Percentiles rank a stretch among this genome's conserved stretches.
phyloP scores from a whole-genome alignment of 2,797 vertebrate species.

The Oophaga sylvatica region DNA sequence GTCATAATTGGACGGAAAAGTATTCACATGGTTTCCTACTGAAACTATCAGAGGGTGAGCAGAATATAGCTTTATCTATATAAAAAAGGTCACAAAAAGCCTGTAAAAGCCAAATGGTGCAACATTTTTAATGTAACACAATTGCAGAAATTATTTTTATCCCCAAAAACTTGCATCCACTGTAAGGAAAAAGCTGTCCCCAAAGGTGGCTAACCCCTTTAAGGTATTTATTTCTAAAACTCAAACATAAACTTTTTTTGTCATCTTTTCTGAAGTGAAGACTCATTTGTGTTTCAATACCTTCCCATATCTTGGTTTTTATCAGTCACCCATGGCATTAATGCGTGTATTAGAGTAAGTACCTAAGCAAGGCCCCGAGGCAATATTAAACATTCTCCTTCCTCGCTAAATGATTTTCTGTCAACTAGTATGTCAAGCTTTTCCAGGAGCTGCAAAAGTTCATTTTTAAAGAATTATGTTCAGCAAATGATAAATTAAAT shows the following conservation, averaged over 20 bases:
- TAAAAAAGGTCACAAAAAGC: no score
- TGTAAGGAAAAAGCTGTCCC: no score
- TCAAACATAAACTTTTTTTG: conserved; percentile 22
- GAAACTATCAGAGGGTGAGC: no score
- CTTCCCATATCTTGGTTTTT: conserved; percentile 63
- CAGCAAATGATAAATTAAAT: conserved; percentile 74
- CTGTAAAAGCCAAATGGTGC: no score
- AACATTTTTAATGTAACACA: no score
- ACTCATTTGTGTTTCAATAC: conserved; percentile 67
- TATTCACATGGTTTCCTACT: no score
- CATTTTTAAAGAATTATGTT: conserved; percentile 75
- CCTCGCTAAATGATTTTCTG: conserved; percentile 77
- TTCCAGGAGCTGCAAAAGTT: conserved; percentile 69
- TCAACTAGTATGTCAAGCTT: conserved; percentile 68
- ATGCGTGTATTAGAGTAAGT: conserved; percentile 70
- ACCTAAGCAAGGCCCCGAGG: conserved; percentile 68
- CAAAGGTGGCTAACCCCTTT: no score
- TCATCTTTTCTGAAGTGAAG: conserved; percentile 40
- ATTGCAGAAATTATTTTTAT: no score
- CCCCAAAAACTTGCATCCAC: no score
- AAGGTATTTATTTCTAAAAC: conserved; percentile 5
- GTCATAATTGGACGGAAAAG: no score
- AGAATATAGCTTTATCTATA: no score
- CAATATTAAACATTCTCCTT: conserved; percentile 74
- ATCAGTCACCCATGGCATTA: conserved; percentile 68